phyloP scores from a whole-genome alignment of 2,888 invertebrate species.

The Acleris literana region DNA sequence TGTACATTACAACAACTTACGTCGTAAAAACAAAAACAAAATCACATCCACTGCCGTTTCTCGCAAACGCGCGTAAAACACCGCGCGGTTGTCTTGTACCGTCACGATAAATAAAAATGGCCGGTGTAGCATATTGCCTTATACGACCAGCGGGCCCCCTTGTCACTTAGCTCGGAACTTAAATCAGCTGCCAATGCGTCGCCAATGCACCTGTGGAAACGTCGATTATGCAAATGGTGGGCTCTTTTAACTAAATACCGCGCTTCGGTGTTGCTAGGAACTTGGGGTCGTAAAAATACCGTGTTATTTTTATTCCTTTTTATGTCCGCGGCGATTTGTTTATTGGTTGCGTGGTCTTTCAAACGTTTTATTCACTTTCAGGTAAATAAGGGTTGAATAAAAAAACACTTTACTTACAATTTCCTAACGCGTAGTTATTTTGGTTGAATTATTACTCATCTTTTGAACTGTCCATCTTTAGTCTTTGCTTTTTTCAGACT shows the following conservation, averaged over 20 bases:
- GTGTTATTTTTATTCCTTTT: conserved; percentile 42
- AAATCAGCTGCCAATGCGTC: conserved; percentile 73
- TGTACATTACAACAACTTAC: conserved; percentile 23
- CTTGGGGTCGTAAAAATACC: conserved; percentile 53
- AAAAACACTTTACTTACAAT: not conserved
- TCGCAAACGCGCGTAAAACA: conserved; percentile 37
- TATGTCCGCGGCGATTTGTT: conserved; percentile 24
- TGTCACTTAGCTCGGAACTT: conserved; percentile 70
- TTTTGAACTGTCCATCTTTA: too few relatives aligned
- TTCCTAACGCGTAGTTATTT: too few relatives aligned
- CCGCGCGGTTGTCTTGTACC: conserved; percentile 50
- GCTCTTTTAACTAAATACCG: conserved; percentile 72
- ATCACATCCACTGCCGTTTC: conserved; percentile 30
- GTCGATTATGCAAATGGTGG: conserved; percentile 80
- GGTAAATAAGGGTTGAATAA: not conserved
- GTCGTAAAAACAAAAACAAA: conserved; percentile 29
- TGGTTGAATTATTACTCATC: too few relatives aligned
- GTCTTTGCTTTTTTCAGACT: too few relatives aligned
- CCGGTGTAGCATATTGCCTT: conserved; percentile 68
- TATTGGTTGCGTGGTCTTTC: not conserved
- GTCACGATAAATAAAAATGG: conserved; percentile 70
- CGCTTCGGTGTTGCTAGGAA: conserved; percentile 56
- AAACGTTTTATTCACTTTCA: not conserved
- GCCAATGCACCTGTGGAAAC: conserved; percentile 77
- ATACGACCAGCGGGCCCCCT: conserved; percentile 66